Percentiles rank a stretch among this genome's conserved stretches.
Evolutionary conservation across 1,140 invertebrate species (phyloP).

Genomic region (Danaus plexippus): DNA sequence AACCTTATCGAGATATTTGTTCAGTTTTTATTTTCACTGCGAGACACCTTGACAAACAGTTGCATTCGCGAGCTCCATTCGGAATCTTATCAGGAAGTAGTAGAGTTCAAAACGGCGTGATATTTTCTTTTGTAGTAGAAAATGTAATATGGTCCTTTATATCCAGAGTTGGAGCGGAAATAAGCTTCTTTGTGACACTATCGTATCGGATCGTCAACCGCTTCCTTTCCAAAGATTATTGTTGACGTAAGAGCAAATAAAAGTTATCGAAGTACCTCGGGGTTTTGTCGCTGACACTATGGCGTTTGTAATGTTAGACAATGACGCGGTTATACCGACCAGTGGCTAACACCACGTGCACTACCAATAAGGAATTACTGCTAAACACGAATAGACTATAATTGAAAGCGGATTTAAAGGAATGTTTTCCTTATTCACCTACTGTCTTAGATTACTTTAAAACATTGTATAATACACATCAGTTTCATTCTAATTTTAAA

Average conservation of each 20-base stretch:
- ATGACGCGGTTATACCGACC: constrained; percentile 1
- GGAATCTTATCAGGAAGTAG: constrained; percentile 9
- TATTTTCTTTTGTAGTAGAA: constrained; percentile 26
- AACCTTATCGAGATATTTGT: constrained; percentile 65
- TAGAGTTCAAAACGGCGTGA: constrained; percentile 38
- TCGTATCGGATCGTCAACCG: constrained; percentile 63
- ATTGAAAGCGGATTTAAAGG: too few species aligned
- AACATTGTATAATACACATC: too few species aligned
- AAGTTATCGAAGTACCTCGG: constrained; percentile 36
- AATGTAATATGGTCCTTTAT: constrained; percentile 48
- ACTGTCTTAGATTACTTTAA: too few species aligned
- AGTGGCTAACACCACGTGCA: too few species aligned
- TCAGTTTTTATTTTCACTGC: constrained; percentile 66
- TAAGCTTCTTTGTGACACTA: constrained; percentile 70
- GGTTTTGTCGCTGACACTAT: not conserved
- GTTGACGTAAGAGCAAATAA: constrained; percentile 60
- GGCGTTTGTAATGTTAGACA: too few species aligned
- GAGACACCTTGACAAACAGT: constrained; percentile 51
- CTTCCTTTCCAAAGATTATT: constrained; percentile 64
- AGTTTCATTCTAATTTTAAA: too few species aligned
- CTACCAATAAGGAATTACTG: too few species aligned
- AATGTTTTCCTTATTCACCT: too few species aligned
- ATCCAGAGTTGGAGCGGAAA: constrained; percentile 56
- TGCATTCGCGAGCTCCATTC: constrained; percentile 16
- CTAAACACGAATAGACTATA: too few species aligned